Conservation (phyloP, 2,888 invertebrate genomes). For the Emmelina monodactyla region DNA sequence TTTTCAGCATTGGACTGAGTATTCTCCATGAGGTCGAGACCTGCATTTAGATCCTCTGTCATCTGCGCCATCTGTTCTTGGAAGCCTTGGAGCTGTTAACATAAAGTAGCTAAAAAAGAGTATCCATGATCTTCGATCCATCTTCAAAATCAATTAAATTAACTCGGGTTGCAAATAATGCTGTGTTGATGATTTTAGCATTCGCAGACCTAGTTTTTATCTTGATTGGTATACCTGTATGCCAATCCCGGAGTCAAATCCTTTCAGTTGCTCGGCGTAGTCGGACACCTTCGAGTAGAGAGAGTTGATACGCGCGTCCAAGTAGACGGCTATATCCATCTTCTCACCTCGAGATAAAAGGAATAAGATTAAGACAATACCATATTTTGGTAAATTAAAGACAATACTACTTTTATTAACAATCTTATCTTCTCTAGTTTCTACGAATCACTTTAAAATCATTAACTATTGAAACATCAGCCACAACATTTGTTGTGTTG, state of each 20-base stretch:
- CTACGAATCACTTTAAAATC: too few species aligned
- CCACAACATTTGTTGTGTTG: too few species aligned
- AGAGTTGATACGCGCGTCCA: slow-evolving; percentile 17
- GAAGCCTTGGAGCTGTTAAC: slow-evolving; percentile 35
- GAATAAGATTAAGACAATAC: not conserved
- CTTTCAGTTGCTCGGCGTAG: slow-evolving; percentile 23
- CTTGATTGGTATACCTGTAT: not conserved
- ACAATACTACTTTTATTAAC: too few species aligned
- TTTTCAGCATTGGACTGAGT: slow-evolving; percentile 39
- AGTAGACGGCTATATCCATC: slow-evolving; percentile 17
- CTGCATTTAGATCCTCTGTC: slow-evolving; percentile 28
- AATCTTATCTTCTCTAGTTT: too few species aligned
- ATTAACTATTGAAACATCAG: too few species aligned
- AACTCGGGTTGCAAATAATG: too few species aligned
- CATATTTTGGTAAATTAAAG: too few species aligned
- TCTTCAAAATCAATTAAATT: not conserved
- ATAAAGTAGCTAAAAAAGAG: not conserved
- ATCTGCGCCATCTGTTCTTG: slow-evolving; percentile 41
- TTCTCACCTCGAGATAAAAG: slow-evolving; percentile 18
- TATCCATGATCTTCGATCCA: not conserved
- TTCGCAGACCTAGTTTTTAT: not conserved
- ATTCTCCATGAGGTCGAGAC: slow-evolving; percentile 26
- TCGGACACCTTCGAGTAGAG: slow-evolving; percentile 19
- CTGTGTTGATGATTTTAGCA: too few species aligned
- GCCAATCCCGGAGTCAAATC: slow-evolving; percentile 16